Evolutionary conservation across 2,113 vertebrate species (phyloP).

Genomic region (Sturnira hondurensis): DNA sequence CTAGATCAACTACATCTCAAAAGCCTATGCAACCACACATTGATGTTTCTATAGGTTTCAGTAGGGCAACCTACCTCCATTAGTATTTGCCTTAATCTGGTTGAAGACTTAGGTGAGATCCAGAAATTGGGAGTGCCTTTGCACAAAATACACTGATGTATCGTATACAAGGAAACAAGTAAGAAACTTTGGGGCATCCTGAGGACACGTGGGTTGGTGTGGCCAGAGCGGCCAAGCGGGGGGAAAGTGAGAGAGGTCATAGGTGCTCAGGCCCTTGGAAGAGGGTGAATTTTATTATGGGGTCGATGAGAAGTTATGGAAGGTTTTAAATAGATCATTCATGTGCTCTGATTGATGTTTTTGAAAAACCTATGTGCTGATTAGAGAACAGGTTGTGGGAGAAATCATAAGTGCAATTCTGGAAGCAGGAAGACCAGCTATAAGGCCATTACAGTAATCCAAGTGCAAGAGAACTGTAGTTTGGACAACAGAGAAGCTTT

Average conservation of each 20-base stretch:
- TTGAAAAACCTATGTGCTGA: not conserved
- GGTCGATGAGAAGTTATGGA: not conserved
- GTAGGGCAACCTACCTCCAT: not conserved
- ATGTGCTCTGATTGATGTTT: not conserved
- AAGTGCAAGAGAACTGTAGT: not conserved
- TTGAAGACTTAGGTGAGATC: not conserved
- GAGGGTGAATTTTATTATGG: not conserved
- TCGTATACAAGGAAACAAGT: not conserved
- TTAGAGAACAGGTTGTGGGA: not conserved
- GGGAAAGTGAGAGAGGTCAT: not conserved
- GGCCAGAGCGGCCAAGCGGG: not conserved
- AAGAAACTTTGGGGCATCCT: not conserved
- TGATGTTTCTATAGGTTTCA: not conserved
- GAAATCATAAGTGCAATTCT: accelerated
- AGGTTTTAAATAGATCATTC: not conserved
- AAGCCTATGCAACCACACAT: not conserved
- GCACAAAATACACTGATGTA: not conserved
- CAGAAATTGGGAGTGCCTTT: not conserved
- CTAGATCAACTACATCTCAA: not conserved
- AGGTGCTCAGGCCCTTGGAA: not conserved
- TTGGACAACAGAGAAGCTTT: not conserved
- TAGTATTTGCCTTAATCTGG: not conserved
- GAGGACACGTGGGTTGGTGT: not conserved
- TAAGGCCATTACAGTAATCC: not conserved
- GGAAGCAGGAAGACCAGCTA: not conserved